These are phyloP conservation scores for Isichthys henryi DNA, from an alignment of 2,113 vertebrate genomes.

Conservation along the genomic window DNA sequence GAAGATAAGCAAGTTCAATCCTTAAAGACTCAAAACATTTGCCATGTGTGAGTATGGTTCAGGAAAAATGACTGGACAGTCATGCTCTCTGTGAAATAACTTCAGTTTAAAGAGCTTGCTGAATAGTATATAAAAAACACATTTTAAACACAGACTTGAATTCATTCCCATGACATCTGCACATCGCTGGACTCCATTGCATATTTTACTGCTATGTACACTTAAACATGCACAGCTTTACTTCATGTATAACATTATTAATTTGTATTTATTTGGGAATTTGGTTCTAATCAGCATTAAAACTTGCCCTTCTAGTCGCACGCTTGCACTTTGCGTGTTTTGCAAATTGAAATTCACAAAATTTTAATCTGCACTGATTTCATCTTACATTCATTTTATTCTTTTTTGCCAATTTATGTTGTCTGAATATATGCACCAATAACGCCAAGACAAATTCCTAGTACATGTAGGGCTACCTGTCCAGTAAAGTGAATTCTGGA, in stretches of 20 bases:
- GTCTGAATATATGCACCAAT: neutral
- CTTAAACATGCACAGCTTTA: neutral
- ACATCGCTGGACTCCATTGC: neutral
- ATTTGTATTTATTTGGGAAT: neutral
- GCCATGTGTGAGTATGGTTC: neutral
- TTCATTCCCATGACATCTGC: neutral
- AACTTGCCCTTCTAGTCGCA: neutral
- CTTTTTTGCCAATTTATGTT: neutral
- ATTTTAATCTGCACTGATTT: too few species aligned
- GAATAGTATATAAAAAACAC: neutral
- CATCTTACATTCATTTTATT: neutral
- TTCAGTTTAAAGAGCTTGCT: neutral
- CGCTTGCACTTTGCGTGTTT: neutral
- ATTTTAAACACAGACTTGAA: neutral
- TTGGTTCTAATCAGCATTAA: neutral
- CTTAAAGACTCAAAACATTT: neutral
- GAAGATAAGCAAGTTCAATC: neutral
- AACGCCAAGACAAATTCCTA: neutral
- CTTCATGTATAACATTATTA: neutral
- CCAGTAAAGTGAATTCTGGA: neutral
- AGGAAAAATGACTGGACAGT: neutral
- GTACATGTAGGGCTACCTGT: neutral
- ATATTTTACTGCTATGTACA: neutral
- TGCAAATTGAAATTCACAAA: neutral
- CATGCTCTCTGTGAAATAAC: neutral